phyloP scores from a whole-genome alignment of 2,797 vertebrate species.

The Acrossocheilus fasciatus region DNA sequence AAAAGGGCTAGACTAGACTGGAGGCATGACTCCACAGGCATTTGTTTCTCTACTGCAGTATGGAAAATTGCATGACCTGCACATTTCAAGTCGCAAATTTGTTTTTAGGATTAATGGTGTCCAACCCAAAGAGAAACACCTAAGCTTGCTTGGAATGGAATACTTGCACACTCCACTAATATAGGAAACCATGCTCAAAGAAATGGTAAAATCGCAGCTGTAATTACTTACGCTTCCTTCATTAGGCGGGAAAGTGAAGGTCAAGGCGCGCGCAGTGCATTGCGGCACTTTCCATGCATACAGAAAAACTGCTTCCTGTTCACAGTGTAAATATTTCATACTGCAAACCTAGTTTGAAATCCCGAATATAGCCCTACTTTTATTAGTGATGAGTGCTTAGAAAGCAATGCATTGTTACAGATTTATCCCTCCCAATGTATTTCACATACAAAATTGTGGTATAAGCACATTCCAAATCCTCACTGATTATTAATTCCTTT shows the following conservation, averaged over 20 bases:
- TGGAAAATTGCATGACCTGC: neutral
- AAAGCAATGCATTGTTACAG: neutral
- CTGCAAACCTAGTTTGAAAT: neutral
- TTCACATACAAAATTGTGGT: neutral
- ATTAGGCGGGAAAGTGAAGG: neutral
- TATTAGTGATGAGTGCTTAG: neutral
- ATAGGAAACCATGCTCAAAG: neutral
- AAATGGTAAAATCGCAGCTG: no score
- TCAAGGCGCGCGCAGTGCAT: neutral
- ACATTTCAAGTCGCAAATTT: neutral
- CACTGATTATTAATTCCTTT: neutral
- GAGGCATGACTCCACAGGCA: neutral
- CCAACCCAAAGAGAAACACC: neutral
- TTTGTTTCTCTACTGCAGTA: neutral
- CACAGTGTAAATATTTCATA: neutral
- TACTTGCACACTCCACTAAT: neutral
- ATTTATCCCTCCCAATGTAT: no score
- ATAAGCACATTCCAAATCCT: neutral
- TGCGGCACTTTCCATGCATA: neutral
- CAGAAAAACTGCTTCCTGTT: neutral
- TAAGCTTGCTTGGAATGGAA: neutral
- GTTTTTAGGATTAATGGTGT: neutral
- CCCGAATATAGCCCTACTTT: no score
- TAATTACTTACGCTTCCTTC: conserved; percentile 1
- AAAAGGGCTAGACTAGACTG: neutral